Evolutionary conservation across 2,888 invertebrate genomes (phyloP).

Genomic region (Endomychus coccineus): DNA sequence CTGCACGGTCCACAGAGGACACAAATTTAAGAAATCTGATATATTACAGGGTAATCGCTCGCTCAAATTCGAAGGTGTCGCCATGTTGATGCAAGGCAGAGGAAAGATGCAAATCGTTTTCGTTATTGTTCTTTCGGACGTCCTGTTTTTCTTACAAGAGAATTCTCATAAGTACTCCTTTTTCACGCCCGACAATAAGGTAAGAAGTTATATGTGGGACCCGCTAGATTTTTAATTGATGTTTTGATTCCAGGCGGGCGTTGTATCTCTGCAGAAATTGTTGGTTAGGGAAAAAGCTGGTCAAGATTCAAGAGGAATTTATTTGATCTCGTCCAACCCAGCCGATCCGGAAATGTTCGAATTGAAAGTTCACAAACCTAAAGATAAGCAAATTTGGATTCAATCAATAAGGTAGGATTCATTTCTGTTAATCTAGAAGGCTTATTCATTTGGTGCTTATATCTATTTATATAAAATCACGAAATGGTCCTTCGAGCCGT

Average conservation of each 20-base stretch:
- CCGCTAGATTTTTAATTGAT: background rate
- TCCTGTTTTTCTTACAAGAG: slow-evolving; percentile 85
- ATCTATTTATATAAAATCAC: too few relatives aligned
- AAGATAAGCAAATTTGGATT: slow-evolving; percentile 87
- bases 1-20: slow-evolving; percentile 72
- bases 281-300: slow-evolving; percentile 92
- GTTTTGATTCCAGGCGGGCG: slow-evolving; percentile 65
- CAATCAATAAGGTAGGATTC: slow-evolving; percentile 63
- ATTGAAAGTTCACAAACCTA: slow-evolving; percentile 77
- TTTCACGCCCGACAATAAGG: slow-evolving; percentile 91
- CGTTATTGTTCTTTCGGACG: slow-evolving; percentile 85
- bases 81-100: slow-evolving; percentile 83
- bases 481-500: too few relatives aligned
- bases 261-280: slow-evolving; percentile 85
- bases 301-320: slow-evolving; percentile 79
- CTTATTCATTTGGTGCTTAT: too few relatives aligned
- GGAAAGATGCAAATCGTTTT: slow-evolving; percentile 84
- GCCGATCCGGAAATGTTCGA: slow-evolving; percentile 95
- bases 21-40: slow-evolving; percentile 90
- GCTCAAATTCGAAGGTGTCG: slow-evolving; percentile 80
- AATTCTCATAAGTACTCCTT: slow-evolving; percentile 90
- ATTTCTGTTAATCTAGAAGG: too few relatives aligned
- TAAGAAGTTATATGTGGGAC: too few relatives aligned
- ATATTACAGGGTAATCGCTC: slow-evolving; percentile 76
- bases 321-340: slow-evolving; percentile 87